A percentile compares a stretch with the other conserved stretches of the same genome.
Conservation (phyloP, 2,888 invertebrate species). For the Agrotis exclamationis region DNA sequence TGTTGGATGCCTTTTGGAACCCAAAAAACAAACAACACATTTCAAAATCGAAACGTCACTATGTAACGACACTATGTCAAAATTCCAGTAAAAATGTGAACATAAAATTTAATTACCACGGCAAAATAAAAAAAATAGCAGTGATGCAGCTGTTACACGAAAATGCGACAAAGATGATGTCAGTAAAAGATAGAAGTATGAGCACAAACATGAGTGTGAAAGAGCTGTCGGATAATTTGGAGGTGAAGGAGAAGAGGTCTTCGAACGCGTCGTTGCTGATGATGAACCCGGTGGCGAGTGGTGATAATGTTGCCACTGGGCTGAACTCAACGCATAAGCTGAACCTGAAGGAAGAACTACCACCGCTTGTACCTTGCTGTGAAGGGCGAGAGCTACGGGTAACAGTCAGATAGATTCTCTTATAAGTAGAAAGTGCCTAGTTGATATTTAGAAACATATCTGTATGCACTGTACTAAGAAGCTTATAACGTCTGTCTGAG, state of each 20-base stretch:
- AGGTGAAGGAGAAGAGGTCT: conserved; percentile 83
- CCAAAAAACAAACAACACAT: conserved; percentile 45
- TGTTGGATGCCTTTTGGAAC: neutral
- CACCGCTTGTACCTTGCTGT: conserved; percentile 85
- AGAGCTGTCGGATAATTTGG: conserved; percentile 73
- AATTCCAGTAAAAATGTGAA: conserved; percentile 81
- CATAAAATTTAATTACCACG: conserved; percentile 64
- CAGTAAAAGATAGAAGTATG: conserved; percentile 74
- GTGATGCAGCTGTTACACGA: conserved; percentile 85
- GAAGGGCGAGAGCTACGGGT: conserved; percentile 87
- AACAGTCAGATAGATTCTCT: neutral
- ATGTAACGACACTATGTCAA: conserved; percentile 79
- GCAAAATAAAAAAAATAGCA: conserved; percentile 58
- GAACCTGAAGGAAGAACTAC: conserved; percentile 83
- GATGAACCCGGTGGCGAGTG: conserved; percentile 88
- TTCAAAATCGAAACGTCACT: conserved; percentile 81
- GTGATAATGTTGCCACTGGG: conserved; percentile 83
- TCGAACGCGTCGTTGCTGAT: conserved; percentile 80
- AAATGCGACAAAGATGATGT: conserved; percentile 72
- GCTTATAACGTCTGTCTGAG: neutral
- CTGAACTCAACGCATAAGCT: conserved; percentile 81
- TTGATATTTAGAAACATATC: neutral
- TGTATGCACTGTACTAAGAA: neutral
- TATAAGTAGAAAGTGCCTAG: neutral
- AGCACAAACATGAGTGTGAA: conserved; percentile 66